Conservation (phyloP, 2,888 invertebrate genomes). For the Parelbella ahira region DNA sequence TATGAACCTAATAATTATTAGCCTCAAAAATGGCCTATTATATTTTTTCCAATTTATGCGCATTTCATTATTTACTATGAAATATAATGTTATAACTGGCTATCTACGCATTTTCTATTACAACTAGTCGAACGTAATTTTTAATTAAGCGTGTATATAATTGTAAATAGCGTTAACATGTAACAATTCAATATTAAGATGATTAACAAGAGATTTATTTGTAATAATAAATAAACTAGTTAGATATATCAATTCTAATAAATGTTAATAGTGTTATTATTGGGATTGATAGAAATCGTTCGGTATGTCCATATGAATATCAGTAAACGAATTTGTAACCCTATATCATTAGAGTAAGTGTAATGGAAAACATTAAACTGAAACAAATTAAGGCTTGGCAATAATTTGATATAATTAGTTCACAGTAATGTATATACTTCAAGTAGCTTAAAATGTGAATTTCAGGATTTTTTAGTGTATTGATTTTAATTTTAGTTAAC, state of each 20-base stretch:
- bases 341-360: slow-evolving; percentile 72
- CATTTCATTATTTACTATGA: slow-evolving; percentile 15
- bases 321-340: slow-evolving; percentile 75
- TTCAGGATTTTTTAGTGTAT: slow-evolving; percentile 27
- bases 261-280: slow-evolving; percentile 57
- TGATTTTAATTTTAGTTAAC: too few species aligned
- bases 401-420: slow-evolving; percentile 55
- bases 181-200: slow-evolving; percentile 31
- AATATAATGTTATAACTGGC: slow-evolving; percentile 25
- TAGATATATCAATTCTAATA: slow-evolving; percentile 52
- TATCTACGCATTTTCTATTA: slow-evolving; percentile 47
- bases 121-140: slow-evolving; percentile 67
- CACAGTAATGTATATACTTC: slow-evolving; percentile 39
- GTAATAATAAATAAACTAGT: slow-evolving; percentile 34
- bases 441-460: slow-evolving; percentile 1
- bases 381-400: slow-evolving; percentile 73
- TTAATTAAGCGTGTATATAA: slow-evolving; percentile 33
- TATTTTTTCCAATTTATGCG: slow-evolving; percentile 7
- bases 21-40: slow-evolving; percentile 22
- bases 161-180: slow-evolving; percentile 65
- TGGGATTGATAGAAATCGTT: slow-evolving; percentile 70
- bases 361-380: slow-evolving; percentile 43
- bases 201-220: slow-evolving; percentile 38
- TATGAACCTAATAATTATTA: neutral
- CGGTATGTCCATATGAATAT: slow-evolving; percentile 73